Conservation (phyloP, 1,140 invertebrate species). For the Venturia canescens region DNA sequence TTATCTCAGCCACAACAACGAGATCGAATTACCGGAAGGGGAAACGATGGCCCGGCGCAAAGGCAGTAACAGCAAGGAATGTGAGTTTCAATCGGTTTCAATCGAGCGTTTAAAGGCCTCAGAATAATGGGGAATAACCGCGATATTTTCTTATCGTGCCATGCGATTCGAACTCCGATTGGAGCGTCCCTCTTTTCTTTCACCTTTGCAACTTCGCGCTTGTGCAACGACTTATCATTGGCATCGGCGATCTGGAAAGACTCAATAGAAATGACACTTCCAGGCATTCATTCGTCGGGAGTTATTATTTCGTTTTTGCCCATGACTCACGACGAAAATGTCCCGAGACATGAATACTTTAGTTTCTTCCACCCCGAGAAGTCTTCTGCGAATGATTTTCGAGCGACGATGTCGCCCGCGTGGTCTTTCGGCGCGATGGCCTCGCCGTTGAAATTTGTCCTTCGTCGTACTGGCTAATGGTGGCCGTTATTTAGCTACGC, state of each 20-base stretch:
- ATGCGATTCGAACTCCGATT: not conserved
- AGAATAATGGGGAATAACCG: too few species aligned
- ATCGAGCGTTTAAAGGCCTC: not conserved
- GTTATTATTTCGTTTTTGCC: not conserved
- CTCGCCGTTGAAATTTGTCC: slow-evolving; percentile 30
- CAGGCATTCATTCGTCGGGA: too few species aligned
- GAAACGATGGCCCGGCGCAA: slow-evolving; percentile 74
- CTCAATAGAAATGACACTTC: too few species aligned
- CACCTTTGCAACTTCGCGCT: too few species aligned
- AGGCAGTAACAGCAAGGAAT: slow-evolving; percentile 65
- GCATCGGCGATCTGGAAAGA: too few species aligned
- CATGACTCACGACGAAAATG: not conserved
- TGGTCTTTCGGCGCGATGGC: not conserved
- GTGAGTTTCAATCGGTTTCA: slow-evolving; percentile 69
- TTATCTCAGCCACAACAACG: slow-evolving; percentile 81
- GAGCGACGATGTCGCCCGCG: not conserved
- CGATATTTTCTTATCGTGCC: too few species aligned
- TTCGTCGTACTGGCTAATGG: not conserved
- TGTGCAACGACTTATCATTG: too few species aligned
- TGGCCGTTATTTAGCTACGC: not conserved
- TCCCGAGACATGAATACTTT: not conserved
- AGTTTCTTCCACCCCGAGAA: not conserved
- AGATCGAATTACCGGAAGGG: slow-evolving; percentile 79
- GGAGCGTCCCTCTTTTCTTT: not conserved
- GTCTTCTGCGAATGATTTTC: not conserved